Percentiles rank a stretch among this genome's conserved stretches.
Conservation (phyloP, 2,797 vertebrate genomes). For the Scolopax rusticola region DNA sequence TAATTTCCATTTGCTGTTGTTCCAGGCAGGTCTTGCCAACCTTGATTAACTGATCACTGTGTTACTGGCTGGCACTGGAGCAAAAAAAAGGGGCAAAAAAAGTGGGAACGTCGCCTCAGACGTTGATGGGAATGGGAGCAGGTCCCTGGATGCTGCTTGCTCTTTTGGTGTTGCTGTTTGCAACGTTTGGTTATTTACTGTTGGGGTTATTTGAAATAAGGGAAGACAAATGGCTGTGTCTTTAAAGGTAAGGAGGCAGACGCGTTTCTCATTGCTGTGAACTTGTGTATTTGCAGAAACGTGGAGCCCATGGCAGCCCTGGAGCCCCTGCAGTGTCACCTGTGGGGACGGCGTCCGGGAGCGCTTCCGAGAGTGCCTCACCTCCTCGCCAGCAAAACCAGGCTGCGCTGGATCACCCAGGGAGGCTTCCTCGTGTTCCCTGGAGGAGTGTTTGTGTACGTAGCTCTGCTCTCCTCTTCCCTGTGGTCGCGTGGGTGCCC, state of each 20-base stretch:
- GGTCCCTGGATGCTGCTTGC: background rate
- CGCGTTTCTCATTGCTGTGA: background rate
- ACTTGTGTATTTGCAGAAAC: constrained; percentile 82
- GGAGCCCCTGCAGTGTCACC: constrained; percentile 92
- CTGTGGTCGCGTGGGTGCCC: rapidly evolving
- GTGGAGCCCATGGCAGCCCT: constrained; percentile 93
- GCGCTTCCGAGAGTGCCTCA: constrained; percentile 87
- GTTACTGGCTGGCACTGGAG: background rate
- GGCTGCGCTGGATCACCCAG: constrained; percentile 85
- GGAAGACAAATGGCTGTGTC: background rate
- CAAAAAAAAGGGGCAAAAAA: background rate
- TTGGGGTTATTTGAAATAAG: background rate
- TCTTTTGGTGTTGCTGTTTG: background rate
- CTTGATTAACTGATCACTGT: background rate
- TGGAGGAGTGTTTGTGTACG: constrained; percentile 91
- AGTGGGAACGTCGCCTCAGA: background rate
- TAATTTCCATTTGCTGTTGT: constrained; percentile 53
- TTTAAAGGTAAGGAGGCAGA: background rate
- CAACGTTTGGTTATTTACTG: background rate
- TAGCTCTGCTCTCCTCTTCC: constrained; percentile 19
- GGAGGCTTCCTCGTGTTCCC: constrained; percentile 90
- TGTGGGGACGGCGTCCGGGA: constrained; percentile 93
- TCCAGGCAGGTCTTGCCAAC: constrained; percentile 4
- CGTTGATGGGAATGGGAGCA: background rate
- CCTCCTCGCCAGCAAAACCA: constrained; percentile 79